phyloP scores from a whole-genome alignment of 2,113 vertebrate species.

The Urocolius indicus region DNA sequence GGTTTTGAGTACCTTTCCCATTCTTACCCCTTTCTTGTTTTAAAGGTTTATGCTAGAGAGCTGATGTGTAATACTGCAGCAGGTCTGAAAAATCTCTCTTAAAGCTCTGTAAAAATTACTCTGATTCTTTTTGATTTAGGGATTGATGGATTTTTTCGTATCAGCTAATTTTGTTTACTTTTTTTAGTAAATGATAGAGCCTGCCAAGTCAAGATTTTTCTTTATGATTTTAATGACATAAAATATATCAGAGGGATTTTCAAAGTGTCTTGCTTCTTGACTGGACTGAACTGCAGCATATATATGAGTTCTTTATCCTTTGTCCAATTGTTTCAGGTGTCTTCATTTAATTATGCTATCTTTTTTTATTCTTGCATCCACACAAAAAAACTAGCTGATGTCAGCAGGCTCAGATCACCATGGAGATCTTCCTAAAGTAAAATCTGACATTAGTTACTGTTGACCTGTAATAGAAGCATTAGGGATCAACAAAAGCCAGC shows the following conservation, averaged over 20 bases:
- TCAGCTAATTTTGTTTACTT: neutral
- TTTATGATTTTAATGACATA: neutral
- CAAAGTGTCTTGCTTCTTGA: neutral
- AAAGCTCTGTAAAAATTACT: neutral
- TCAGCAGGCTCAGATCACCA: slow-evolving; percentile 58
- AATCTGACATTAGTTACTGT: slow-evolving; percentile 18
- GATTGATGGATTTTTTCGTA: neutral
- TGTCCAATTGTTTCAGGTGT: neutral
- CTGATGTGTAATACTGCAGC: neutral
- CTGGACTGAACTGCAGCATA: neutral
- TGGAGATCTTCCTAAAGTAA: slow-evolving; percentile 56
- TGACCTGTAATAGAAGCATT: neutral
- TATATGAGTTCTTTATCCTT: neutral
- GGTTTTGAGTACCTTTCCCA: neutral
- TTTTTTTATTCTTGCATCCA: neutral
- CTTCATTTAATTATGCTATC: slow-evolving; percentile 17
- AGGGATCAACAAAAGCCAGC: neutral
- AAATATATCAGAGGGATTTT: neutral
- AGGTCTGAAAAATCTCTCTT: neutral
- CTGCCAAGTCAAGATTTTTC: neutral
- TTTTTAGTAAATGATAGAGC: neutral
- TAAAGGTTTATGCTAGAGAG: neutral
- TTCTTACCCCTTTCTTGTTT: neutral
- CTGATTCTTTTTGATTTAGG: neutral
- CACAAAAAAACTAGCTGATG: neutral